A percentile compares a stretch with the other conserved stretches of the same genome.
phyloP scores from a whole-genome alignment of 2,113 vertebrate species.

The Macaca nemestrina region DNA sequence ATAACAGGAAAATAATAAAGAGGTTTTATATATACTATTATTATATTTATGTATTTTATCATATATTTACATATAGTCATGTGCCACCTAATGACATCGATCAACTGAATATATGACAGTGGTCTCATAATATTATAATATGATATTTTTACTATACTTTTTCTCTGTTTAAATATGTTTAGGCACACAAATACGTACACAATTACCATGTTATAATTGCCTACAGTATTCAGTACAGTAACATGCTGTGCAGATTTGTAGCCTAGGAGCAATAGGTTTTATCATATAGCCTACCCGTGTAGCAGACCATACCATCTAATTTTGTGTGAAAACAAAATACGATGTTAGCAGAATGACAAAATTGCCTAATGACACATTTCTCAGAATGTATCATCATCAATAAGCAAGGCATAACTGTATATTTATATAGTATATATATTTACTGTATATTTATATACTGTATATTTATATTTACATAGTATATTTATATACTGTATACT shows the following conservation, averaged over 20 bases:
- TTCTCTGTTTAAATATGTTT: background rate
- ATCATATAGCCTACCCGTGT: background rate
- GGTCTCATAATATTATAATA: background rate
- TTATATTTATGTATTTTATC: background rate
- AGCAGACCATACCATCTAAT: background rate
- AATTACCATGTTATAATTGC: background rate
- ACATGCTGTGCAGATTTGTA: background rate
- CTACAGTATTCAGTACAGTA: background rate
- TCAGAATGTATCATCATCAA: background rate
- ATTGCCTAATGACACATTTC: background rate
- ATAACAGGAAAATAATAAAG: background rate
- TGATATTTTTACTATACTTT: background rate
- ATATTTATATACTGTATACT: no score
- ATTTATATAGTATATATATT: background rate
- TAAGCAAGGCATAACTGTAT: background rate
- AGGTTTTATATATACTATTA: background rate
- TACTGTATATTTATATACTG: background rate
- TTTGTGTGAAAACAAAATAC: background rate
- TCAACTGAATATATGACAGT: background rate
- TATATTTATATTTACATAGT: no score
- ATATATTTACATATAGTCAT: background rate
- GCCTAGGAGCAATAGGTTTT: background rate
- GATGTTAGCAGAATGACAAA: background rate
- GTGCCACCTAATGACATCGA: background rate
- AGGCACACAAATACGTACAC: background rate